Evolutionary conservation across 2,113 vertebrate genomes (phyloP).

Genomic region (Archilochus colubris): DNA sequence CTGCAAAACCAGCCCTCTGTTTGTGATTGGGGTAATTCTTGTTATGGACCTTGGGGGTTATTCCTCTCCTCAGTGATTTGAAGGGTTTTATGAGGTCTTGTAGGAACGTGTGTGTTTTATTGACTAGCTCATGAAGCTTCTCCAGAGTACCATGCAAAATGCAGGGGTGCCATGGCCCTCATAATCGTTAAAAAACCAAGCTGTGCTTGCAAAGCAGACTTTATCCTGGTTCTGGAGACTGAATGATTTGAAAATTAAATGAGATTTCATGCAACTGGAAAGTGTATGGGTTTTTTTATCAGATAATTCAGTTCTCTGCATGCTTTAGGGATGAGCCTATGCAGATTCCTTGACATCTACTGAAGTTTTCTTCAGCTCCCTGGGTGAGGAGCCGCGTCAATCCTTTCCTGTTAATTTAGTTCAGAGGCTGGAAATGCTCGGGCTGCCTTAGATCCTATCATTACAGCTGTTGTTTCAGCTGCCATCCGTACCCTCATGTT

Average conservation of each 20-base stretch:
- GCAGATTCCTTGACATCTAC: conserved; percentile 9
- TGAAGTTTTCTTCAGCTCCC: conserved; percentile 14
- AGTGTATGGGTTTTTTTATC: neutral
- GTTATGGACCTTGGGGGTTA: neutral
- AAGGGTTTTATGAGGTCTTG: neutral
- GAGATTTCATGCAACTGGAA: conserved; percentile 5
- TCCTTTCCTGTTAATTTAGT: conserved; percentile 44
- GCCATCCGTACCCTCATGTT: neutral
- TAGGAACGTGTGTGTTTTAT: neutral
- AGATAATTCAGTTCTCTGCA: neutral
- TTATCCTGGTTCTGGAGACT: neutral
- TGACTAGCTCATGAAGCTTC: neutral
- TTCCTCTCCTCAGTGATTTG: neutral
- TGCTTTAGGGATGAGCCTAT: neutral
- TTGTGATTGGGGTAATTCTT: conserved; percentile 28
- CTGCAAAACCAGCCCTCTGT: conserved; percentile 21
- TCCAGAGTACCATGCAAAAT: neutral
- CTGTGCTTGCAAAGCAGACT: neutral
- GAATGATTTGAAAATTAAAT: conserved; percentile 19
- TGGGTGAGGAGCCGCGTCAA: neutral
- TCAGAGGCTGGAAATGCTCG: neutral
- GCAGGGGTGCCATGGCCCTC: neutral
- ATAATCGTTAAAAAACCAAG: neutral
- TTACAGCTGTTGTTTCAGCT: conserved; percentile 56
- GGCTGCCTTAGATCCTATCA: conserved; percentile 36